phyloP scores from a whole-genome alignment of 2,113 vertebrate genomes.

The Chaetodon auriga region DNA sequence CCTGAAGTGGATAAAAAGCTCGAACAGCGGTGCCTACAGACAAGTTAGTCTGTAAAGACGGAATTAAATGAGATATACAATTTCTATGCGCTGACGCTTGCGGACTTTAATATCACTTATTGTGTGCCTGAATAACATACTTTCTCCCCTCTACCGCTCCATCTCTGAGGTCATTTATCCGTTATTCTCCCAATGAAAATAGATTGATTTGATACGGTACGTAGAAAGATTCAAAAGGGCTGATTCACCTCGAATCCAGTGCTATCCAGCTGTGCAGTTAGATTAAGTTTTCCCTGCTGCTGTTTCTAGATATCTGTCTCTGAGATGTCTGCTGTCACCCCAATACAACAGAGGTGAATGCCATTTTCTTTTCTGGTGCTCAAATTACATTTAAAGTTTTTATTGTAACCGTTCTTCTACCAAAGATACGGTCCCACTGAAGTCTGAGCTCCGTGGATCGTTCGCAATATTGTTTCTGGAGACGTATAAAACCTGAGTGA shows the following conservation, averaged over 20 bases:
- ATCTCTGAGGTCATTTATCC: background rate
- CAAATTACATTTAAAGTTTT: conserved; percentile 22
- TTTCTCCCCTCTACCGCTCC: background rate
- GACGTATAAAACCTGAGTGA: background rate
- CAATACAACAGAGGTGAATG: conserved; percentile 12
- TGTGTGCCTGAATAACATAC: background rate
- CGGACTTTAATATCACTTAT: background rate
- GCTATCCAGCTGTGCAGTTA: background rate
- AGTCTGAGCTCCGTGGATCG: background rate
- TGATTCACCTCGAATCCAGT: background rate
- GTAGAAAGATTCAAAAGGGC: background rate
- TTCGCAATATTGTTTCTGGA: background rate
- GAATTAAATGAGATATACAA: background rate
- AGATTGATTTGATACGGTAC: background rate
- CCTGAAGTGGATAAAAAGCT: background rate
- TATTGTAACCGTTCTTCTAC: background rate
- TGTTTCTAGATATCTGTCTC: conserved; percentile 8
- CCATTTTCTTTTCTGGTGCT: conserved; percentile 30
- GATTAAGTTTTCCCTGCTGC: background rate
- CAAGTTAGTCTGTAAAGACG: background rate
- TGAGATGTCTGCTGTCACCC: conserved; percentile 3
- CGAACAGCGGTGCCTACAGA: background rate
- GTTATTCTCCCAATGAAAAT: background rate
- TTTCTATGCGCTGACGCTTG: background rate
- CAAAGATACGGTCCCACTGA: background rate